A percentile compares a stretch with the other conserved stretches of the same genome.
These are phyloP conservation scores for Anabas testudineus DNA, from an alignment of 2,797 vertebrate species.

Conservation along the genomic window DNA sequence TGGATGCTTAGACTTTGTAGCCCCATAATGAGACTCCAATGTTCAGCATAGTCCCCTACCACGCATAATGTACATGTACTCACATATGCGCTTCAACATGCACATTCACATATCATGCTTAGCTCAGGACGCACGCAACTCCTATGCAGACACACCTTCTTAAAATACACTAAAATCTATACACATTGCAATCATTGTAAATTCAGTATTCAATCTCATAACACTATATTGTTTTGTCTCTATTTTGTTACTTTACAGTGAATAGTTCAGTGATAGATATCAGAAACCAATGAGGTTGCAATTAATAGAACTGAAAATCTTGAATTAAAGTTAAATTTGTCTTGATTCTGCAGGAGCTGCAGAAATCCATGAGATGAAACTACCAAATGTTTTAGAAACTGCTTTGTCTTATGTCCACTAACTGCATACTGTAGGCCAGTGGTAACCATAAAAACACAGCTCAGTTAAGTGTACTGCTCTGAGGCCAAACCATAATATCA, in stretches of 20 bases:
- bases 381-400: background rate
- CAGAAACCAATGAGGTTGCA: slow-evolving; percentile 4
- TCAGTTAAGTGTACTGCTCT: background rate
- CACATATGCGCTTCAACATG: slow-evolving; percentile 49
- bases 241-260: too few species aligned
- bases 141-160: too few species aligned
- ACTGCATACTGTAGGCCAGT: background rate
- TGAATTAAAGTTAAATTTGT: background rate
- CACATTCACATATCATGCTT: slow-evolving; percentile 7
- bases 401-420: background rate
- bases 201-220: too few species aligned
- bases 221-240: background rate
- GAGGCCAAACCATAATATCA: background rate
- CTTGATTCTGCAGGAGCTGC: background rate
- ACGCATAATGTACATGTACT: slow-evolving; percentile 33
- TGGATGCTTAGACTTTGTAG: slow-evolving; percentile 71
- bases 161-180: too few species aligned
- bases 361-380: background rate
- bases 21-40: slow-evolving; percentile 71
- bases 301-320: background rate
- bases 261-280: too few species aligned
- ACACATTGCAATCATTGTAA: too few species aligned
- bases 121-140: background rate
- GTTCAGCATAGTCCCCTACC: slow-evolving; percentile 45
- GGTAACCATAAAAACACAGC: background rate